phyloP scores from a whole-genome alignment of 2,113 vertebrate species.

The mouse (Mus musculus) region GRCm39 chr9:21015001-21015500 shows the following conservation, averaged over 20 bases:
- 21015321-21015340: not conserved
- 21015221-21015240: not conserved
- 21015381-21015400: conserved; percentile 54
- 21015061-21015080: too few relatives aligned
- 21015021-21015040: too few relatives aligned
- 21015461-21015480: not conserved
- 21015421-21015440: not conserved
- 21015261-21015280: not conserved
- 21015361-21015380: not conserved
- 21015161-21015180: too few relatives aligned
- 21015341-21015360: not conserved
- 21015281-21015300: not conserved
- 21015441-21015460: not conserved
- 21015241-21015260: too few relatives aligned
- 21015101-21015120: too few relatives aligned
- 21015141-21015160: not conserved
- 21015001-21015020: too few relatives aligned
- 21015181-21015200: not conserved
- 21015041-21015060: too few relatives aligned
- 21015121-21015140: not conserved
- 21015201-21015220: too few relatives aligned
- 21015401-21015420: not conserved
- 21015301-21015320: not conserved
- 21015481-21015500: not conserved
- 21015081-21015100: too few relatives aligned